phyloP scores from a whole-genome alignment of 2,113 vertebrate species.

The Pangasianodon hypophthalmus region DNA sequence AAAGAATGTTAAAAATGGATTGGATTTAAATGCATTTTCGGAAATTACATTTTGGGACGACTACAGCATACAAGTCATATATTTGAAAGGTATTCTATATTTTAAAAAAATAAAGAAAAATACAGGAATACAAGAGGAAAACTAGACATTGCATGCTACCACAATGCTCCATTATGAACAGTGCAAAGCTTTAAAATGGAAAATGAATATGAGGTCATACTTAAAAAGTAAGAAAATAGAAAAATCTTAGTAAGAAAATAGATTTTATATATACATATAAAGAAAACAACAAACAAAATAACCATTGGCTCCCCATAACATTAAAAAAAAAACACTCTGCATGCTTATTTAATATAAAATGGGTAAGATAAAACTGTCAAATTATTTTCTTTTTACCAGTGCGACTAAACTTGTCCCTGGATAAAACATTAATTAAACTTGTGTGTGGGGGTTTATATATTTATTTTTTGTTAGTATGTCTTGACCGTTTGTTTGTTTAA shows the following conservation, averaged over 20 bases:
- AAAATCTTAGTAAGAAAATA: too few relatives aligned
- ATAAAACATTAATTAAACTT: not conserved
- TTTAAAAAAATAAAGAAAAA: not conserved
- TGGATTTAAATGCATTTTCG: not conserved
- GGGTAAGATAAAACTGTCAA: not conserved
- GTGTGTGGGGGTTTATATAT: not conserved
- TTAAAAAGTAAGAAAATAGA: not conserved
- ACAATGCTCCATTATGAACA: not conserved
- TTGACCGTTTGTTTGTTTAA: not conserved
- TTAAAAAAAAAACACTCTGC: not conserved
- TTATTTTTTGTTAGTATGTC: not conserved
- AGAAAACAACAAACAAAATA: not conserved
- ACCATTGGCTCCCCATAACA: not conserved
- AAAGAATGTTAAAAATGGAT: not conserved
- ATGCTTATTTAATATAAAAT: not conserved
- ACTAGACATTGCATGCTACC: not conserved
- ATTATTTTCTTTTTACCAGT: too few relatives aligned
- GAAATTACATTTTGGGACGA: not conserved
- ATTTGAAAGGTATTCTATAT: not conserved
- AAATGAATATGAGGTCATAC: not conserved
- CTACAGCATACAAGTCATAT: not conserved
- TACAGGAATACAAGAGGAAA: not conserved
- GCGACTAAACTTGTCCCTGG: not conserved
- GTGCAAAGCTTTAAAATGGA: not conserved
- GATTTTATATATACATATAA: not conserved